A percentile compares a stretch with the other conserved stretches of the same genome.
These are phyloP conservation scores for Apamea monoglypha DNA, from an alignment of 2,888 invertebrate species.

Conservation along the genomic window DNA sequence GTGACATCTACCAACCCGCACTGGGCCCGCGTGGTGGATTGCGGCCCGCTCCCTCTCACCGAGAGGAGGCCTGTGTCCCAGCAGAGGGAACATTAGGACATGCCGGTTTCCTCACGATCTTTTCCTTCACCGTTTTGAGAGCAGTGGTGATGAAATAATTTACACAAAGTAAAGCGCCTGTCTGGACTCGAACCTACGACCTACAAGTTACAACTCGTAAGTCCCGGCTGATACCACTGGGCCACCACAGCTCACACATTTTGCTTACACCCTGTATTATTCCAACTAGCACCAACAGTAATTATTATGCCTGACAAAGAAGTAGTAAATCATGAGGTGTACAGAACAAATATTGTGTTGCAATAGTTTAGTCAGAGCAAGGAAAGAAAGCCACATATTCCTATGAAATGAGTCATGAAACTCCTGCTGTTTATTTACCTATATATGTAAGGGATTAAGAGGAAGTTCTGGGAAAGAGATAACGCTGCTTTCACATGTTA, in stretches of 20 bases:
- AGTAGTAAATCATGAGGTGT: constrained; percentile 20
- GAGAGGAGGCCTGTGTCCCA: too few relatives aligned
- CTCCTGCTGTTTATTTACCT: constrained; percentile 9
- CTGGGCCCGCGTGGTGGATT: too few relatives aligned
- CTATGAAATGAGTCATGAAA: constrained; percentile 31
- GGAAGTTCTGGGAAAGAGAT: constrained; percentile 33
- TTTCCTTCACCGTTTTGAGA: too few relatives aligned
- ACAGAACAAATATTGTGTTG: constrained; percentile 39
- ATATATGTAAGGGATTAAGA: background rate
- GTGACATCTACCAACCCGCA: too few relatives aligned
- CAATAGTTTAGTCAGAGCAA: constrained; percentile 26
- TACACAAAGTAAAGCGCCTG: too few relatives aligned
- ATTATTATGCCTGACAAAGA: background rate
- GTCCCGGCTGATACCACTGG: too few relatives aligned
- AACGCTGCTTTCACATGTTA: constrained; percentile 22
- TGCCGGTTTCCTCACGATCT: too few relatives aligned
- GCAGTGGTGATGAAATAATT: too few relatives aligned
- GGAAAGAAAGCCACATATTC: constrained; percentile 29
- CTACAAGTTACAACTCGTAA: too few relatives aligned
- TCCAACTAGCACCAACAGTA: background rate
- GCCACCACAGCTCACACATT: too few relatives aligned
- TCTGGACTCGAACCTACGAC: too few relatives aligned
- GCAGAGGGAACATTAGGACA: background rate
- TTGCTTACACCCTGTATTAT: constrained; percentile 6
- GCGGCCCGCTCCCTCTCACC: too few relatives aligned